Evolutionary conservation across 1,140 invertebrate genomes (phyloP), one percentile per base, ranked within the genome.

Genomic region (Drosophila lowei): DNA sequence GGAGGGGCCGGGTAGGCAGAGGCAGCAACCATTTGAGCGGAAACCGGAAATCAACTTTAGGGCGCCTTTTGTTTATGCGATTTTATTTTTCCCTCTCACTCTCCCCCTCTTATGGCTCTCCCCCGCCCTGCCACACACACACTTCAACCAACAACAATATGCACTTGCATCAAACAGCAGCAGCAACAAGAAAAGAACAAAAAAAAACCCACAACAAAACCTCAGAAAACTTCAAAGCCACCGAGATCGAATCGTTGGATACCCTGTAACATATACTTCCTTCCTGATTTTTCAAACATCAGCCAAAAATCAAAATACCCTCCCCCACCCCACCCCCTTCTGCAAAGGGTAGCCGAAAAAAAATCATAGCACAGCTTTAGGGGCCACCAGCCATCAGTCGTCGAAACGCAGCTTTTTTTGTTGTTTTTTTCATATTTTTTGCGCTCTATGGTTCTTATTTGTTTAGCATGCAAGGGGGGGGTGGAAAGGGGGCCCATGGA

Each of bases 1-100:
- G 11, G 23, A 5, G 23, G 23, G 23, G 23, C 23, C 0, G 23
- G 23, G 23, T 18, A 18, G 23, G 23, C 23, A 38, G 34, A 4
- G 34, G 34, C 34, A 38, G 63, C 55, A 62, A 68, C 81, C 84
- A 88, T 88, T 88, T 88, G 75, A 83, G 83, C 83, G 83, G 83
- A 88, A 88, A 83, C 83, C 79, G 83, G 83, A 88, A 88, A 83
- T 88, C 83, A 88, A 88, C 83, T 88, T 88, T 79, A 71, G 83
- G 83, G 67, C 78, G 75, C 71, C 70, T 79, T 76, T 88, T 88
- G 83, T 88, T 88, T 88, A 78, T 78, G 71, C 67, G 67, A 77
- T 86, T 84, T 72, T 78, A 70, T 84, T 68, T 70, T 66, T 41
- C 11, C n/a, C 34, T 11, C 11, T 50, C 13, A 23, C 16, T 43